Percentiles rank a stretch among this genome's conserved stretches.
Evolutionary conservation across 2,113 vertebrate species (phyloP).

Genomic region (Rhinopomastus cyanomelas): DNA sequence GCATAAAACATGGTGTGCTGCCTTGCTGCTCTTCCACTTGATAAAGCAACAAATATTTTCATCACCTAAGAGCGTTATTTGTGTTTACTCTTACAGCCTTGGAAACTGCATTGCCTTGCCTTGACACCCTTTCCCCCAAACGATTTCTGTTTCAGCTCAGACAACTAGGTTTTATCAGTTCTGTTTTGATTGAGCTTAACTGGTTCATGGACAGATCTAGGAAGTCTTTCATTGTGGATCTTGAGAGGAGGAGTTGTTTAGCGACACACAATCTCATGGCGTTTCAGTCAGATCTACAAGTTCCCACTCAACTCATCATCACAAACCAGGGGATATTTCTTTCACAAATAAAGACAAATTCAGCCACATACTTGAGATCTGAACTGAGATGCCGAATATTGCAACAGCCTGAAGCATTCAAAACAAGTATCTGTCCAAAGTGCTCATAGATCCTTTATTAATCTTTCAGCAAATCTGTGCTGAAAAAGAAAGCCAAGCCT

Average conservation of each 20-base stretch:
- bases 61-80: not conserved
- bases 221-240: not conserved
- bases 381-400: not conserved
- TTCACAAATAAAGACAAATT: not conserved
- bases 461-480: not conserved
- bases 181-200: not conserved
- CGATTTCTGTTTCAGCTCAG: not conserved
- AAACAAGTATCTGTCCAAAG: not conserved
- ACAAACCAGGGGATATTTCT: not conserved
- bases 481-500: not conserved
- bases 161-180: not conserved
- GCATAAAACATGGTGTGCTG: constrained; percentile 16
- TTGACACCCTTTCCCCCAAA: not conserved
- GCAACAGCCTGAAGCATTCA: not conserved
- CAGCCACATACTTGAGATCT: not conserved
- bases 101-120: not conserved
- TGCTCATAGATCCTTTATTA: not conserved
- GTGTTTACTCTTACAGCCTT: not conserved
- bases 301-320: not conserved
- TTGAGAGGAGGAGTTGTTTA: not conserved
- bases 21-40: not conserved
- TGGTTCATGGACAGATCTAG: not conserved
- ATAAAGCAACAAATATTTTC: constrained; percentile 27
- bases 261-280: not conserved
- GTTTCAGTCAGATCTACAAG: not conserved